Conservation (phyloP, 2,113 vertebrate species). For the Opisthocomus hoazin region DNA sequence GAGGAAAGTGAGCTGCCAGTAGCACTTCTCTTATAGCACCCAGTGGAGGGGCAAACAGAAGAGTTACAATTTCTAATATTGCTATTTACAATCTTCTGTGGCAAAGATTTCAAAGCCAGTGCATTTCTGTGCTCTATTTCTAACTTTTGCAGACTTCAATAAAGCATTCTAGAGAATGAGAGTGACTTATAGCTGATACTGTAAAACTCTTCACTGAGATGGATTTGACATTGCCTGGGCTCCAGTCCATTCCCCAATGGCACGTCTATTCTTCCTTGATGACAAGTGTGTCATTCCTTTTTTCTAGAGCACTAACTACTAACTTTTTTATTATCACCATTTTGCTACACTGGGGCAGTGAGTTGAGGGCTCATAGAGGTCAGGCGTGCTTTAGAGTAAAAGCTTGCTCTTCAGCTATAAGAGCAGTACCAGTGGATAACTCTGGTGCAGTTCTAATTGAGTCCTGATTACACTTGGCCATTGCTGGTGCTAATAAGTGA, state of each 20-base stretch:
- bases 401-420: neutral
- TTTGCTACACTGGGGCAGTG: neutral
- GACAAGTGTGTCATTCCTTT: neutral
- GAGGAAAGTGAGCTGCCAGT: neutral
- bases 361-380: neutral
- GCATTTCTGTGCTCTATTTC: neutral
- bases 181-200: conserved; percentile 13
- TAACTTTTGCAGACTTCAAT: neutral
- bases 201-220: neutral
- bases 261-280: neutral
- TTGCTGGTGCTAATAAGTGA: neutral
- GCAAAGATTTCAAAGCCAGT: neutral
- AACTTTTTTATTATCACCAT: neutral
- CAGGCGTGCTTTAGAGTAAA: neutral
- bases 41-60: neutral
- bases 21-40: neutral
- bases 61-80: neutral
- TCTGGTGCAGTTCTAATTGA: neutral
- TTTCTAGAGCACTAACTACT: neutral
- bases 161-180: conserved; percentile 25
- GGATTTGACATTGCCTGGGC: conserved; percentile 30
- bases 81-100: neutral
- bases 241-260: conserved; percentile 27
- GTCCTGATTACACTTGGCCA: neutral
- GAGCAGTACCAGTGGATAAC: neutral